Base-by-base conservation (phyloP, 2,113 vertebrate species). In the Stegastes partitus region DNA sequence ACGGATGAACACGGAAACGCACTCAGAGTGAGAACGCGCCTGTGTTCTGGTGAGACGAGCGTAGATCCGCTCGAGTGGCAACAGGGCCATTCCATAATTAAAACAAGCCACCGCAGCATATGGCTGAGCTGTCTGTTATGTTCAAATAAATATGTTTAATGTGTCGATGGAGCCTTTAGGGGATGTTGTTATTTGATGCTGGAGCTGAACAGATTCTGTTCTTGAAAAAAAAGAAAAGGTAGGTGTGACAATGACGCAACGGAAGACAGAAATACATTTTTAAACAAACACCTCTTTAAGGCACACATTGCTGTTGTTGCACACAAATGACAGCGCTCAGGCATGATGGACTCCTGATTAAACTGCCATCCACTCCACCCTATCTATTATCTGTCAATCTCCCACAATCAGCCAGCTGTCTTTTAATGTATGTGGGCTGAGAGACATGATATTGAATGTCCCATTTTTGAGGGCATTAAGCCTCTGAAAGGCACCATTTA, bases 1-100 rank as follows among this genome's bases (percentile, higher is more conserved):
- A 42, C 21, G 56, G 26, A 53, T 11, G 62, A 69, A 66, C 82
- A 81, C 6, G 26, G 26, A 82, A 86, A 84, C 25, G 64, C 67
- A 83, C 61, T 84, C 71, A 80, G 72, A 70, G 68, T 23, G 12
- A 39, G 62, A 19, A 57, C 54, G 39, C 26, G 67, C 51, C 70
- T 64, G 4, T 22, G 42, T 47, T 63, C 34, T 58, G 19, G 37
- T 50, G 39, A 54, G 28, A 25, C 25, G 31, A 66, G 42, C 25
- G 56, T 22, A 34, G 51, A 49, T 42, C 22, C 47, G 28, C 37
- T 67, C 26, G 9, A 53, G 16, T 10, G 44, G 42, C 39, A 59
- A 61, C 31, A 4, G 22, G 3, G 21, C 3, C 22, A 45, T 21
- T 66, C 18, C 3, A 71, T 69, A 37, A 80, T 71, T 85, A 49